phyloP scores from a whole-genome alignment of 2,888 invertebrate species.

The Drosophila buzzatii region DNA sequence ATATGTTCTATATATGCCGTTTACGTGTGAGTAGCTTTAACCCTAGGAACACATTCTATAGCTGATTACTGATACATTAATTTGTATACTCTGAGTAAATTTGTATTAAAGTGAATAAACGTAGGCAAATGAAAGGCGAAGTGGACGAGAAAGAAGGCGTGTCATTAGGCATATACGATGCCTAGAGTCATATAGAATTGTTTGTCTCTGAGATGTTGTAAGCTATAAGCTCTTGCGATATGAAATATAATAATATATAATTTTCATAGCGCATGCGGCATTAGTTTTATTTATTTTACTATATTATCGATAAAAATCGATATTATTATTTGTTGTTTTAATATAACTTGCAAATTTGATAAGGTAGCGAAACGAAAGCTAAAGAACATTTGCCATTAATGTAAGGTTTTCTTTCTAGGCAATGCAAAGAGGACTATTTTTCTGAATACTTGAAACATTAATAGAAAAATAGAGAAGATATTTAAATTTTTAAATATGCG shows the following conservation, averaged over 20 bases:
- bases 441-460: no score
- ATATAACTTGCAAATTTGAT: no score
- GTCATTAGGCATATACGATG: background rate
- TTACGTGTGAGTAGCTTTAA: background rate
- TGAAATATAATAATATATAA: background rate
- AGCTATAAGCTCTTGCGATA: background rate
- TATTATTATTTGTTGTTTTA: no score
- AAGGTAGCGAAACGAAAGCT: no score
- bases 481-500: no score
- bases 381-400: no score
- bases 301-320: background rate
- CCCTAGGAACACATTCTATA: background rate
- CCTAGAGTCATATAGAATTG: no score
- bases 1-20: conserved; percentile 4
- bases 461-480: no score
- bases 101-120: background rate
- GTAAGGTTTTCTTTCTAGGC: no score
- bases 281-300: background rate
- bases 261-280: background rate
- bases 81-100: background rate
- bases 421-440: no score
- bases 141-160: background rate
- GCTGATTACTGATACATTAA: background rate
- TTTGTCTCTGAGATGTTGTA: background rate
- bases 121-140: background rate